A percentile compares a stretch with the other conserved stretches of the same genome.
Conservation (phyloP, 2,888 invertebrate species). For the Yponomeuta sedellus region DNA sequence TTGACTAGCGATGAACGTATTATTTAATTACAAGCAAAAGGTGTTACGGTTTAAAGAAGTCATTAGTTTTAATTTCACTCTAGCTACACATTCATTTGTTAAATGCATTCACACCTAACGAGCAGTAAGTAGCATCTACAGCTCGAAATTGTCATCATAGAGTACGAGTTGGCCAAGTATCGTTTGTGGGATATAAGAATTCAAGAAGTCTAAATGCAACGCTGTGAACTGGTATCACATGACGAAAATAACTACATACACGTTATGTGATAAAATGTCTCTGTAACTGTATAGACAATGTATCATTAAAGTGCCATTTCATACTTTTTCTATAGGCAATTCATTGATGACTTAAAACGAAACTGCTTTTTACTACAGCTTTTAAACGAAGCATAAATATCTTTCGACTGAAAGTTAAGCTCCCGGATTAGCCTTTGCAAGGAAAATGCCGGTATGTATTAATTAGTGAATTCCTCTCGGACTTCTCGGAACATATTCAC, state of each 20-base stretch:
- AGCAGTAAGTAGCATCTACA: neutral
- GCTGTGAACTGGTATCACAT: neutral
- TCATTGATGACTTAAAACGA: neutral
- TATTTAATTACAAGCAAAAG: neutral
- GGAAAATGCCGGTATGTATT: neutral
- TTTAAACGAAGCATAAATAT: neutral
- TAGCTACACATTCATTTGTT: neutral
- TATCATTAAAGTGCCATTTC: neutral
- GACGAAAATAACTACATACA: neutral
- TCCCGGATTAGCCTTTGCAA: neutral
- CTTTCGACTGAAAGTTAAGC: neutral
- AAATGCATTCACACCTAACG: neutral
- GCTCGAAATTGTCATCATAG: too few species aligned
- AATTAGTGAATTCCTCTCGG: neutral
- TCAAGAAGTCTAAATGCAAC: neutral
- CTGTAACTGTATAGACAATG: neutral
- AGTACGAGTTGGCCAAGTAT: too few species aligned
- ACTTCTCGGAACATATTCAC: neutral
- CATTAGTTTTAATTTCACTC: neutral
- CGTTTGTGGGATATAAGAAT: neutral
- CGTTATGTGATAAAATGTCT: neutral
- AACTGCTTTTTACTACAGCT: neutral
- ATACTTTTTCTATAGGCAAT: neutral
- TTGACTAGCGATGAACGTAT: neutral
- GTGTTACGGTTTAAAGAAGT: constrained; percentile 1